Percentiles rank a stretch among this genome's conserved stretches.
These are phyloP conservation scores for Protodeltote pygarga DNA, from an alignment of 2,888 invertebrate genomes.

Conservation along the genomic window DNA sequence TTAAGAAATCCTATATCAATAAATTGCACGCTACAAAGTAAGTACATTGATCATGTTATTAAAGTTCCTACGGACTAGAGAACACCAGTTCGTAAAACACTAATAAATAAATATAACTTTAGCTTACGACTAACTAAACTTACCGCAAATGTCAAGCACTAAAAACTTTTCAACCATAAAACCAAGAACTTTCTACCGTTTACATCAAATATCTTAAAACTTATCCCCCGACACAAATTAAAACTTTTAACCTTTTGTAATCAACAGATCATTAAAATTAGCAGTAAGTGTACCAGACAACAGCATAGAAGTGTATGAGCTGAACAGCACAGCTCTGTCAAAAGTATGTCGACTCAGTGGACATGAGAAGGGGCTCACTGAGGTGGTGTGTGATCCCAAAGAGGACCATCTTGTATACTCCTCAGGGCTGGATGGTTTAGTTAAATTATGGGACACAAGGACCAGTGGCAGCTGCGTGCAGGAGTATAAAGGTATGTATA, in stretches of 20 bases:
- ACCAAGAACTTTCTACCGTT: too few relatives aligned
- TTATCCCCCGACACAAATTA: neutral
- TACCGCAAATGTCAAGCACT: too few relatives aligned
- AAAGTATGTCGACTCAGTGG: conserved; percentile 76
- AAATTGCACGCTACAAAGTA: conserved; percentile 87
- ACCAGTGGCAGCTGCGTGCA: conserved; percentile 74
- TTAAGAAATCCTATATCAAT: conserved; percentile 87
- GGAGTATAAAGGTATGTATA: conserved; percentile 69
- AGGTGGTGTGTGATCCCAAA: conserved; percentile 86
- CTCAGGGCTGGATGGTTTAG: conserved; percentile 84
- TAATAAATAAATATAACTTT: too few relatives aligned
- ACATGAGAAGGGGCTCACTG: conserved; percentile 81
- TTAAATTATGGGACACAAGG: conserved; percentile 89
- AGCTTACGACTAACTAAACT: too few relatives aligned
- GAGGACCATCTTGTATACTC: conserved; percentile 88
- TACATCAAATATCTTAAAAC: too few relatives aligned
- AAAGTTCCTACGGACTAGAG: neutral
- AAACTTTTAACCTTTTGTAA: conserved; percentile 22
- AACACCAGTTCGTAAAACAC: too few relatives aligned
- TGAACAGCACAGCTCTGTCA: conserved; percentile 64
- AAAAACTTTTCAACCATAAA: too few relatives aligned
- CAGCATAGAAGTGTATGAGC: conserved; percentile 74
- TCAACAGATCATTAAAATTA: conserved; percentile 68
- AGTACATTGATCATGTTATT: conserved; percentile 44
- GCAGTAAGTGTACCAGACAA: conserved; percentile 71